A percentile compares a stretch with the other conserved stretches of the same genome.
Conservation (phyloP, 2,113 vertebrate species). For the Nyctibius bracteatus region DNA sequence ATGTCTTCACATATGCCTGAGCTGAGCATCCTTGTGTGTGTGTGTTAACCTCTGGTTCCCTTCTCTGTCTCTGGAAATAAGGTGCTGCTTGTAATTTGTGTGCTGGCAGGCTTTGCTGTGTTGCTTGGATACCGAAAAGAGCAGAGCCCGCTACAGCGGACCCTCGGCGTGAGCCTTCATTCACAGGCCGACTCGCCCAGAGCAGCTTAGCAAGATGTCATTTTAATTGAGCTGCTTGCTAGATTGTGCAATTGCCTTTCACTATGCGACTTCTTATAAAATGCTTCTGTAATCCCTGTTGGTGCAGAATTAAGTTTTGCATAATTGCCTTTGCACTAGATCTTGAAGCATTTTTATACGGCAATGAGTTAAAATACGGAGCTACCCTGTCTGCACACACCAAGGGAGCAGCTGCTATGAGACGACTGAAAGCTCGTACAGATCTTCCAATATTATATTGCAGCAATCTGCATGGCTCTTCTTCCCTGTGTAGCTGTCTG, state of each 20-base stretch:
- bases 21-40: background rate
- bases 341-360: background rate
- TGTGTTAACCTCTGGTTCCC: background rate
- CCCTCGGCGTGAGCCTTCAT: background rate
- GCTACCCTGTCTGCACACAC: background rate
- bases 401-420: background rate
- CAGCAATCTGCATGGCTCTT: background rate
- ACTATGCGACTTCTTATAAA: background rate
- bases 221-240: conserved; percentile 17
- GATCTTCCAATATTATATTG: background rate
- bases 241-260: background rate
- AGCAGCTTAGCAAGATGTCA: conserved; percentile 41
- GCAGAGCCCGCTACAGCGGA: background rate
- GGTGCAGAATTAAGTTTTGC: conserved; percentile 23
- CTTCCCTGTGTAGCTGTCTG: background rate
- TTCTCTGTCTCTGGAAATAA: background rate
- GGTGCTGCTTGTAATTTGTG: background rate
- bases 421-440: background rate
- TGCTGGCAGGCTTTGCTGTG: background rate
- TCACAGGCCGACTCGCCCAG: background rate
- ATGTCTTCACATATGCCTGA: background rate
- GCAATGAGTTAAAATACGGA: background rate
- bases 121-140: conserved; percentile 61
- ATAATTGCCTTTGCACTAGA: background rate
- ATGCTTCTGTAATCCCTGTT: background rate